Conservation (phyloP, 2,113 vertebrate genomes). For the Actinemys pallida region DNA sequence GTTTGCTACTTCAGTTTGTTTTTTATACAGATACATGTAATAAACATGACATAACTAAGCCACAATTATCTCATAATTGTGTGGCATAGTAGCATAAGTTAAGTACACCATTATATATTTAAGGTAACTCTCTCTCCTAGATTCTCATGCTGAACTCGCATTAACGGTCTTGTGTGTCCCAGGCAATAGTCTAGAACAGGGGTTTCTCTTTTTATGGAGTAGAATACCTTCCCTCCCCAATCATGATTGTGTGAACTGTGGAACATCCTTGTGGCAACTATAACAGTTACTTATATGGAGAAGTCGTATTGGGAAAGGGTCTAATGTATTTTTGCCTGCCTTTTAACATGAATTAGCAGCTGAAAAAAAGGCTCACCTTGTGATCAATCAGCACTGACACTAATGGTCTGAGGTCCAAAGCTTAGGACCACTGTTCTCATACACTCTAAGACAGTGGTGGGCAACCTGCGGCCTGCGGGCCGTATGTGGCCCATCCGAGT, state of each 20-base stretch:
- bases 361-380: neutral
- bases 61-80: neutral
- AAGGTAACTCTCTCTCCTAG: neutral
- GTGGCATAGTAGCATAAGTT: neutral
- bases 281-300: constrained; percentile 2
- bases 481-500: too few relatives aligned
- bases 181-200: neutral
- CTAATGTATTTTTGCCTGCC: constrained; percentile 11
- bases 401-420: neutral
- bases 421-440: neutral
- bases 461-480: too few relatives aligned
- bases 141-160: neutral
- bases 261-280: neutral
- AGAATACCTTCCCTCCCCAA: neutral
- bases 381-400: too few relatives aligned
- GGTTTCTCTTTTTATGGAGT: neutral
- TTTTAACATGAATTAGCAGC: neutral
- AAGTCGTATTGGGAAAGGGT: neutral
- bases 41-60: constrained; percentile 17
- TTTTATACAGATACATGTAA: neutral
- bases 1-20: constrained; percentile 45
- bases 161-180: neutral
- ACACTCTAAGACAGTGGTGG: neutral
- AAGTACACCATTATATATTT: neutral
- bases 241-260: neutral